Evolutionary conservation across 2,113 vertebrate species (phyloP).

Genomic region (Archilochus colubris): DNA sequence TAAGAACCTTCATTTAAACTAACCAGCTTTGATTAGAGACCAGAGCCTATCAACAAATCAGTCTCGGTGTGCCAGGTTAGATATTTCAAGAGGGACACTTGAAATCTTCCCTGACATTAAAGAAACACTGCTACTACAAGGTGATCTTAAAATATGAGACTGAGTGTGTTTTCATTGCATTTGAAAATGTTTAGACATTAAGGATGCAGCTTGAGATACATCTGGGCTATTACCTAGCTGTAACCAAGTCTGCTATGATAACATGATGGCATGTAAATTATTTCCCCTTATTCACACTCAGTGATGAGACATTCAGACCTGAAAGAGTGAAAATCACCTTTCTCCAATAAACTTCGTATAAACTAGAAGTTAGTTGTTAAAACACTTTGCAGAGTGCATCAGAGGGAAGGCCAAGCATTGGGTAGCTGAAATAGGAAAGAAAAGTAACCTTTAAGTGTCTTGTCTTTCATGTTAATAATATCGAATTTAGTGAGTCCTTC

Average conservation of each 20-base stretch:
- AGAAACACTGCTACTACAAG: neutral
- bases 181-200: neutral
- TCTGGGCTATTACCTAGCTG: neutral
- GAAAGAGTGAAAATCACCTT: neutral
- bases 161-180: neutral
- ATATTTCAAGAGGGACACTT: neutral
- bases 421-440: slow-evolving; percentile 7
- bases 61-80: neutral
- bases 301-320: neutral
- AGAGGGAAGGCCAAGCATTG: neutral
- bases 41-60: neutral
- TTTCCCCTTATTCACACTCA: neutral
- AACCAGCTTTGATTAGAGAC: neutral
- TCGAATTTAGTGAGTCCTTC: slow-evolving; percentile 60
- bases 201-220: neutral
- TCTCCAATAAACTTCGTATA: neutral
- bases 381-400: neutral
- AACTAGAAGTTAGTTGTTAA: neutral
- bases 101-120: neutral
- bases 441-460: slow-evolving; percentile 63
- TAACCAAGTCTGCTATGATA: neutral
- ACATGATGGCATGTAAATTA: neutral
- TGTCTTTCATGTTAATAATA: slow-evolving; percentile 67
- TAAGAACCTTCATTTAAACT: neutral
- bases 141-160: neutral